Percentiles rank a stretch among this genome's conserved stretches.
phyloP scores from a whole-genome alignment of 2,797 vertebrate genomes.

The Microhierax caerulescens region DNA sequence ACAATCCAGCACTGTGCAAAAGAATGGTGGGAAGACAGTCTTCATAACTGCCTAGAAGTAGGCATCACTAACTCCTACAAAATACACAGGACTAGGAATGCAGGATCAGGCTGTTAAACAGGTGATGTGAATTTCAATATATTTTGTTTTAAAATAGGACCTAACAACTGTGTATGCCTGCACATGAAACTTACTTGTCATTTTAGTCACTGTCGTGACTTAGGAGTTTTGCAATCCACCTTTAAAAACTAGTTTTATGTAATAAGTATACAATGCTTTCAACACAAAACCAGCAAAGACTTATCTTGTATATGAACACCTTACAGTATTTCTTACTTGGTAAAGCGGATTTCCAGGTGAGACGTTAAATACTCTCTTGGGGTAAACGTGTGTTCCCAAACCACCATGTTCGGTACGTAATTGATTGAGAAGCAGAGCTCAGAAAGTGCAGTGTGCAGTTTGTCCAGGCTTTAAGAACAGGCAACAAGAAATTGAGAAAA shows the following conservation, averaged over 20 bases:
- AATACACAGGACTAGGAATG: not conserved
- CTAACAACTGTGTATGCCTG: not conserved
- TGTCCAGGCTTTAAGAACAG: slow-evolving; percentile 85
- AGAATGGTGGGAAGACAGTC: not conserved
- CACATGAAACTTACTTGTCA: not conserved
- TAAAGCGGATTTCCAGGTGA: slow-evolving; percentile 98
- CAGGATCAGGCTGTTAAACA: not conserved
- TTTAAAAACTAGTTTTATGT: not conserved
- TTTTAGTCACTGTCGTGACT: not conserved
- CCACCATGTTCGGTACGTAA: slow-evolving; percentile 95
- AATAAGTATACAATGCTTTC: not conserved
- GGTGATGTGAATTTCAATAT: not conserved
- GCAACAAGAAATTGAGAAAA: slow-evolving; percentile 9
- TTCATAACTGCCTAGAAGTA: not conserved
- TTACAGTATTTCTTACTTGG: slow-evolving; percentile 85
- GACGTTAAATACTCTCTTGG: slow-evolving; percentile 97
- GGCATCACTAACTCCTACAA: not conserved
- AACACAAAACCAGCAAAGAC: not conserved
- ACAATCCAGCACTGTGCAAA: not conserved
- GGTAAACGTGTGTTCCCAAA: slow-evolving; percentile 98
- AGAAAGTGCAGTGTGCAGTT: slow-evolving; percentile 97
- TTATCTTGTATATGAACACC: not conserved
- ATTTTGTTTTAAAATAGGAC: not conserved
- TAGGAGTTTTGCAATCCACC: not conserved
- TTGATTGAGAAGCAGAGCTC: slow-evolving; percentile 99